A percentile compares a stretch with the other conserved stretches of the same genome.
Evolutionary conservation across 2,888 invertebrate genomes (phyloP).

Genomic region (Rhingia rostrata): DNA sequence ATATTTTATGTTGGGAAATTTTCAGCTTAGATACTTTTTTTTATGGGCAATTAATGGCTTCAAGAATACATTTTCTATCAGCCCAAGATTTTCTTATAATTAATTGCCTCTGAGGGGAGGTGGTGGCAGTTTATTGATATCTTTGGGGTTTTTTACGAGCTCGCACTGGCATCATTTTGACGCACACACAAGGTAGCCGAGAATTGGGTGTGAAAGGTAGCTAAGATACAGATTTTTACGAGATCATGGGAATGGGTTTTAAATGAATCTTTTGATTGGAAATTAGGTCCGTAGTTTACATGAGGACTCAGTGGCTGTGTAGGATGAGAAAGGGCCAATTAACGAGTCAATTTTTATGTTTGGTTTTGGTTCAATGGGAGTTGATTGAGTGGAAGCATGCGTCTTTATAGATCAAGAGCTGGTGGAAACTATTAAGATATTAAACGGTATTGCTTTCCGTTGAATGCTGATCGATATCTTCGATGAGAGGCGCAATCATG

Average conservation of each 20-base stretch:
- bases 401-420: conserved; percentile 13
- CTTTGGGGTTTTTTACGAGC: conserved; percentile 47
- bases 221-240: conserved; percentile 51
- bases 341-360: conserved; percentile 53
- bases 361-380: conserved; percentile 16
- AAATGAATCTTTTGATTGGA: conserved; percentile 41
- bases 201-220: conserved; percentile 52
- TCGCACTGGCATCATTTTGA: not conserved
- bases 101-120: conserved; percentile 12
- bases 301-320: not conserved
- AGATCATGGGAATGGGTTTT: conserved; percentile 58
- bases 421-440: not conserved
- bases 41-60: conserved; percentile 57
- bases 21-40: conserved; percentile 13
- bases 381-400: conserved; percentile 25
- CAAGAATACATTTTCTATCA: conserved; percentile 36
- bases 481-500: not conserved
- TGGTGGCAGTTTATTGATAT: conserved; percentile 2
- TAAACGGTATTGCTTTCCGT: not conserved
- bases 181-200: conserved; percentile 8
- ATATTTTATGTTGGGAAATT: conserved; percentile 21
- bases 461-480: not conserved
- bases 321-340: conserved; percentile 11
- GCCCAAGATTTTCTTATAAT: conserved; percentile 23
- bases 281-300: conserved; percentile 8